Base-by-base conservation (phyloP, 2,797 vertebrate genomes). In the Eulemur rubriventer region DNA sequence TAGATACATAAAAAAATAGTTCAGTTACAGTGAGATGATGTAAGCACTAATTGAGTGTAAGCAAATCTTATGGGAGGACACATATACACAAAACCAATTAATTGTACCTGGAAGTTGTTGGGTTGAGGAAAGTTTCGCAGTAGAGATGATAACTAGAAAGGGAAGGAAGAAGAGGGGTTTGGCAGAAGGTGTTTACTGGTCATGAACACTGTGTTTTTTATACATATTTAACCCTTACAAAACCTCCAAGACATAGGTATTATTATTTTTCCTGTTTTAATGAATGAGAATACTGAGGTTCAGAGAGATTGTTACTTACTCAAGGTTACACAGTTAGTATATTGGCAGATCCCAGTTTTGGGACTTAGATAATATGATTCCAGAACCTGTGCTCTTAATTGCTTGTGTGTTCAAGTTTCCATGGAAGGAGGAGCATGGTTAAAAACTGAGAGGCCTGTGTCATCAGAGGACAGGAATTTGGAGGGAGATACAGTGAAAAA, bases 101-200 rank as follows among this genome's bases (percentile, higher is more conserved):
- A 82, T 63, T 96, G 33, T 88, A 26, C 55, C 84, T 79, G 3
- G 48, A 89, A 89, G 38, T 69, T 78, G 14, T 57, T 84, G 59
- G 11, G 11, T 65, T 89, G 55, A 28, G 38, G 35, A 87, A 91
- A 57, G 26, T 92, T 96, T 94, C 22, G 17, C 55, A 88, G 33
- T 94, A 72, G 70, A 79, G 46, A 35, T 72, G 72, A 73, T 78
- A 91, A 82, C 69, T 63, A 89, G 72, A 79, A 72, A 92, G 9
- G 24, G 70, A 92, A 84, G 22, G 75, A 95, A 92, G 28, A 9
- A 75, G 61, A 63, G 30, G 73, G 67, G 28, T 94, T 79, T 92
- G 78, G 33, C 26, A 48, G 89, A 55, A 89, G 79, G 16, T 93
- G 48, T 20, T 63, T 94, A 65, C 20, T 92, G 38, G n/a, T 88